phyloP scores from a whole-genome alignment of 2,113 vertebrate species.

The Ardeotis arabs region DNA sequence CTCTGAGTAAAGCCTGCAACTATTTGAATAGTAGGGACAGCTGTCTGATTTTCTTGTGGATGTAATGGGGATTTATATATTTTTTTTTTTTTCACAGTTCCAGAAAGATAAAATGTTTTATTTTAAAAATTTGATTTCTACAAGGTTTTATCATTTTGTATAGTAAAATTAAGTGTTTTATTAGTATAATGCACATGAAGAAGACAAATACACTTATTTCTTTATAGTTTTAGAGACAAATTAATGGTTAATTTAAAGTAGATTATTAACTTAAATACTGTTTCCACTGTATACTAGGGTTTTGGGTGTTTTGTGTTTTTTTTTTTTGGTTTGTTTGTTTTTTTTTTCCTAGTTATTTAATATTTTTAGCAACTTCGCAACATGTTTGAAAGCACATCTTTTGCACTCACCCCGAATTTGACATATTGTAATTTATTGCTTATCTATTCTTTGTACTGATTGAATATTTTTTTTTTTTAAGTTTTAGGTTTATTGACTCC shows the following conservation, averaged over 20 bases:
- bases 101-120: background rate
- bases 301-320: background rate
- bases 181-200: background rate
- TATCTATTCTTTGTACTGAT: background rate
- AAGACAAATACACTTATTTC: background rate
- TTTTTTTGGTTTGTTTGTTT: background rate
- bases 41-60: background rate
- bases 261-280: background rate
- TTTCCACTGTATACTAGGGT: background rate
- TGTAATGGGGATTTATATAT: background rate
- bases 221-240: background rate
- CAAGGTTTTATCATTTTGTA: background rate
- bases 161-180: background rate
- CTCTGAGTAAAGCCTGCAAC: background rate
- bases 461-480: background rate
- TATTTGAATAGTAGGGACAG: background rate
- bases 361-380: background rate
- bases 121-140: background rate
- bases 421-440: background rate
- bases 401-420: background rate
- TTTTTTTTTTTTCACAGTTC: background rate
- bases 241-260: background rate
- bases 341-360: background rate
- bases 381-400: background rate
- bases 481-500: background rate